Evolutionary conservation across 1,140 invertebrate species (phyloP).

Genomic region (Vanessa atalanta): DNA sequence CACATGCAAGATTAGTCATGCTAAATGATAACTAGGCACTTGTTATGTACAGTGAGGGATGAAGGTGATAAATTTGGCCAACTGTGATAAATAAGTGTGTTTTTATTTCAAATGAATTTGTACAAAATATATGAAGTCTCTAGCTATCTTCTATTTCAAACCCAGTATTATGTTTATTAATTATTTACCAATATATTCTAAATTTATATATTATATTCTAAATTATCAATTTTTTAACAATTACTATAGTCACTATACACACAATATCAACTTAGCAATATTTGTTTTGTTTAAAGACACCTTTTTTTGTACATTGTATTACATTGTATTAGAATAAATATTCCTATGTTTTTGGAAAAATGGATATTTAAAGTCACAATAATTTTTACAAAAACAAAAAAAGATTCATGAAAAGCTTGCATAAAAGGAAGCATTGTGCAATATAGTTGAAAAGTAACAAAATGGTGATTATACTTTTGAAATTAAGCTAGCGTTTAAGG

Average conservation of each 20-base stretch:
- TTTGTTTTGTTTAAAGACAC: not conserved
- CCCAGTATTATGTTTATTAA: not conserved
- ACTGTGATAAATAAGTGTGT: not conserved
- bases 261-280: not conserved
- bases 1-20: conserved; percentile 49
- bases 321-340: too few species aligned
- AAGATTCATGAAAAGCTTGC: conserved; percentile 19
- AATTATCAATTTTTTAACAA: too few species aligned
- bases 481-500: conserved; percentile 13
- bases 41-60: conserved; percentile 32
- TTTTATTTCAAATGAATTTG: not conserved
- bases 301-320: too few species aligned
- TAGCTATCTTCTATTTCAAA: not conserved
- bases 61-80: not conserved
- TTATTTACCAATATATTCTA: too few species aligned
- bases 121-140: not conserved
- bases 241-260: too few species aligned
- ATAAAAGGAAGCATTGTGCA: conserved; percentile 43
- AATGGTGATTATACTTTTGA: conserved; percentile 5
- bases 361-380: too few species aligned
- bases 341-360: too few species aligned
- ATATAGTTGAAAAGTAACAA: conserved; percentile 15
- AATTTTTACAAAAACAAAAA: not conserved
- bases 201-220: too few species aligned
- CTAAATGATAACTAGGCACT: conserved; percentile 36